Evolutionary conservation across 2,113 vertebrate genomes (phyloP).

Genomic region (Mugil cephalus): DNA sequence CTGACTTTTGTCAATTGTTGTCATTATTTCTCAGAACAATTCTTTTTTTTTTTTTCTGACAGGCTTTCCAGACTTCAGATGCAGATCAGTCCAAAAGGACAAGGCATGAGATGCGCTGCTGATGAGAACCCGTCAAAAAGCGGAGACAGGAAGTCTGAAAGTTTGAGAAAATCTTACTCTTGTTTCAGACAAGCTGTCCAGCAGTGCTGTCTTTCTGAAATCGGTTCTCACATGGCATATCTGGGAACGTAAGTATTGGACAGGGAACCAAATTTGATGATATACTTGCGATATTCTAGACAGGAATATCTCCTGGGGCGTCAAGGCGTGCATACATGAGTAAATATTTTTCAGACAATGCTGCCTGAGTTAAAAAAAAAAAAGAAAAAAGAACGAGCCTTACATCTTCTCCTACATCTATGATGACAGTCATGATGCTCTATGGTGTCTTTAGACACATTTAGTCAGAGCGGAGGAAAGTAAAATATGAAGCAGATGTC

Average conservation of each 20-base stretch:
- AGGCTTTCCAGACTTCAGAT: constrained; percentile 5
- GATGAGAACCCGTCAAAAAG: constrained; percentile 1
- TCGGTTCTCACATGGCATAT: not conserved
- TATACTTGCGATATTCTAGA: not conserved
- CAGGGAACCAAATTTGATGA: not conserved
- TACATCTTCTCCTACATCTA: not conserved
- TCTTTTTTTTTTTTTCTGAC: not conserved
- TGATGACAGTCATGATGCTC: constrained; percentile 10
- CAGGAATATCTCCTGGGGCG: not conserved
- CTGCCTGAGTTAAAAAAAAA: no score
- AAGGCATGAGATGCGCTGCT: not conserved
- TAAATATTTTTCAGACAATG: not conserved
- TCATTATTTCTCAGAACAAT: not conserved
- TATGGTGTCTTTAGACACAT: constrained; percentile 12
- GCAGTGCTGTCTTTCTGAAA: constrained; percentile 4
- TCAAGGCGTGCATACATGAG: not conserved
- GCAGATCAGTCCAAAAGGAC: not conserved
- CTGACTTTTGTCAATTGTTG: constrained; percentile 1
- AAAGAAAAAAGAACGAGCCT: no score
- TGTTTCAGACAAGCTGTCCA: not conserved
- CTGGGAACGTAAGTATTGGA: not conserved
- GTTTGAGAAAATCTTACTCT: not conserved
- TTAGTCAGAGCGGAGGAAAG: not conserved
- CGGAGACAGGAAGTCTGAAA: constrained; percentile 34
- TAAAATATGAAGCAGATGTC: constrained; percentile 64